These are phyloP conservation scores for Limnephilus lunatus DNA, from an alignment of 2,888 invertebrate species.

Conservation along the genomic window DNA sequence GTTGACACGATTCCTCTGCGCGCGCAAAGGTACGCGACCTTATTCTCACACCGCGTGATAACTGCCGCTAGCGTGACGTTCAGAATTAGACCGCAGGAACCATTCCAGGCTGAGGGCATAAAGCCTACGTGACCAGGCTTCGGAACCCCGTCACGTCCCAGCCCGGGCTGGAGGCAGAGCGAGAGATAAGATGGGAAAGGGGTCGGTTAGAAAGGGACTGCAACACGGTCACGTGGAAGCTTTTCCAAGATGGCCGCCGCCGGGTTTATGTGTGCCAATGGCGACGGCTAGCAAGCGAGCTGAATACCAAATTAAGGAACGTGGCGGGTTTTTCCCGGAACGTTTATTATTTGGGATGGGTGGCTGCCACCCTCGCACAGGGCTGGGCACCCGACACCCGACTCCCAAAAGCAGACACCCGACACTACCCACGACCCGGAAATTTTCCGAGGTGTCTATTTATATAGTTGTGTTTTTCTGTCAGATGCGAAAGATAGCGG, in stretches of 20 bases:
- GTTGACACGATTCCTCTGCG: not conserved
- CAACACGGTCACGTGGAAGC: constrained; percentile 50
- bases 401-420: not conserved
- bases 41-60: not conserved
- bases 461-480: not conserved
- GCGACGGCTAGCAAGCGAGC: constrained; percentile 60
- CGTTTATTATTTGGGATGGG: constrained; percentile 64
- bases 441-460: constrained; percentile 2
- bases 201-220: constrained; percentile 28
- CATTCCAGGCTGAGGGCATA: constrained; percentile 26
- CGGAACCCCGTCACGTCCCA: constrained; percentile 45
- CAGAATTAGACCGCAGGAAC: not conserved
- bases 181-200: constrained; percentile 3
- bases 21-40: not conserved
- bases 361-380: constrained; percentile 3
- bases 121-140: constrained; percentile 39
- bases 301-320: constrained; percentile 58
- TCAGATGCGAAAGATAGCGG: not conserved
- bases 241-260: constrained; percentile 65
- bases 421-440: constrained; percentile 11
- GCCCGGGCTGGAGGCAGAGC: constrained; percentile 46
- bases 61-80: constrained; percentile 2
- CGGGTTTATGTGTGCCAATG: constrained; percentile 66
- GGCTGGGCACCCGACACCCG: not conserved
- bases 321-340: constrained; percentile 60